A percentile compares a stretch with the other conserved stretches of the same genome.
Evolutionary conservation across 2,113 vertebrate genomes (phyloP).

Genomic region (Cephalophus harveyi): DNA sequence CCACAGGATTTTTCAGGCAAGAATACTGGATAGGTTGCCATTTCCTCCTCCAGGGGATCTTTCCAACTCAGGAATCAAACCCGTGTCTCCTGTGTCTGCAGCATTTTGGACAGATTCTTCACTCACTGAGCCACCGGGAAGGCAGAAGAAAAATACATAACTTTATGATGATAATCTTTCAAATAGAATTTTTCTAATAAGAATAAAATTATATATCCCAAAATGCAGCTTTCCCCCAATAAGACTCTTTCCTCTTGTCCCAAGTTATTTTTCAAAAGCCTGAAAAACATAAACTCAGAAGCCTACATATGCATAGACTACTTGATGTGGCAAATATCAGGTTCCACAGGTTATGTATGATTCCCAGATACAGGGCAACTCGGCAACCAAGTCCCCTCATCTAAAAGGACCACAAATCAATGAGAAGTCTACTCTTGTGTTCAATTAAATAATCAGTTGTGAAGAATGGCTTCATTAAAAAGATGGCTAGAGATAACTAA

Average conservation of each 20-base stretch:
- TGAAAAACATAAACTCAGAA: not conserved
- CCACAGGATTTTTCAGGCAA: not conserved
- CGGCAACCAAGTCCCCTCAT: not conserved
- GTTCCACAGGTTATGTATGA: not conserved
- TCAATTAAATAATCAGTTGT: constrained; percentile 35
- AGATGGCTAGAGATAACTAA: not conserved
- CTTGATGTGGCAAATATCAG: not conserved
- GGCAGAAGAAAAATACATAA: not conserved
- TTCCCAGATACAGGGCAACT: not conserved
- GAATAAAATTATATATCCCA: not conserved
- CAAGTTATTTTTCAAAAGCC: not conserved
- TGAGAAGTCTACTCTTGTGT: not conserved
- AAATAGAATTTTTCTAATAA: constrained; percentile 8
- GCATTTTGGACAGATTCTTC: not conserved
- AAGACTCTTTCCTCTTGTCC: not conserved
- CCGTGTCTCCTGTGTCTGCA: not conserved
- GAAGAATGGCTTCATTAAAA: constrained; percentile 15
- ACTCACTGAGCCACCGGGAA: not conserved
- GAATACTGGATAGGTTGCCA: not conserved
- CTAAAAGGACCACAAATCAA: constrained; percentile 31
- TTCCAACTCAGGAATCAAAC: not conserved
- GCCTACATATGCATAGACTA: not conserved
- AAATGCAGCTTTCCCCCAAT: not conserved
- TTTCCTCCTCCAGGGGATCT: not conserved
- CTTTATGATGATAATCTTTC: not conserved